These are phyloP conservation scores for Aplochiton taeniatus DNA, from an alignment of 2,797 vertebrate genomes.

Conservation along the genomic window DNA sequence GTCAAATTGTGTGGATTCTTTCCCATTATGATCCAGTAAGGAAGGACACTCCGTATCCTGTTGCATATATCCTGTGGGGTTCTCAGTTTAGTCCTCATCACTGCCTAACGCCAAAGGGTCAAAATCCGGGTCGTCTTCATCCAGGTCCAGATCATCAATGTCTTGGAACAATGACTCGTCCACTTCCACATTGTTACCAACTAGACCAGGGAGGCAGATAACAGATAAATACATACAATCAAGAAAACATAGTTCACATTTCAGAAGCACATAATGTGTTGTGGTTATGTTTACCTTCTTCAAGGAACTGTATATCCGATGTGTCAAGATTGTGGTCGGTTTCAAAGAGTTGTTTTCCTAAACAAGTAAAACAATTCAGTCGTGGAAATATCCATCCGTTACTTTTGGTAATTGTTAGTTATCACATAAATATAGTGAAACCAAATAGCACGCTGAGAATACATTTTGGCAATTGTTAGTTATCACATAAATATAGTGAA, in stretches of 20 bases:
- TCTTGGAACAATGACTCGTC: constrained; percentile 98
- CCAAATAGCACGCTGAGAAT: background rate
- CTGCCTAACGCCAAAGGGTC: constrained; percentile 87
- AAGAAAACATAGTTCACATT: background rate
- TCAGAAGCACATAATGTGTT: constrained; percentile 1
- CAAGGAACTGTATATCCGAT: constrained; percentile 97
- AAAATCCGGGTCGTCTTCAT: constrained; percentile 92
- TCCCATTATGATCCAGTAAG: constrained; percentile 1
- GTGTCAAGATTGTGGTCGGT: constrained; percentile 97
- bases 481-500: background rate
- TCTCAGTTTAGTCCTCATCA: constrained; percentile 77
- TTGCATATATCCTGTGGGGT: constrained; percentile 22
- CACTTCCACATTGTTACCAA: constrained; percentile 94
- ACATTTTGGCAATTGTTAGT: background rate
- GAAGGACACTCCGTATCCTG: constrained; percentile 14
- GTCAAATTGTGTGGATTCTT: constrained; percentile 63
- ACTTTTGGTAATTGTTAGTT: background rate
- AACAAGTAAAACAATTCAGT: constrained; percentile 28
- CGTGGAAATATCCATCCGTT: background rate
- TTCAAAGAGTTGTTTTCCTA: constrained; percentile 97
- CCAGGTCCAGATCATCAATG: constrained; percentile 93
- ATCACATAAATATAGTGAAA: background rate
- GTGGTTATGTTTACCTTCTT: constrained; percentile 82
- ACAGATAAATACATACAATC: background rate
- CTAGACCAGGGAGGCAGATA: constrained; percentile 59